phyloP scores from a whole-genome alignment of 2,113 vertebrate species.

The Arothron firmamentum region DNA sequence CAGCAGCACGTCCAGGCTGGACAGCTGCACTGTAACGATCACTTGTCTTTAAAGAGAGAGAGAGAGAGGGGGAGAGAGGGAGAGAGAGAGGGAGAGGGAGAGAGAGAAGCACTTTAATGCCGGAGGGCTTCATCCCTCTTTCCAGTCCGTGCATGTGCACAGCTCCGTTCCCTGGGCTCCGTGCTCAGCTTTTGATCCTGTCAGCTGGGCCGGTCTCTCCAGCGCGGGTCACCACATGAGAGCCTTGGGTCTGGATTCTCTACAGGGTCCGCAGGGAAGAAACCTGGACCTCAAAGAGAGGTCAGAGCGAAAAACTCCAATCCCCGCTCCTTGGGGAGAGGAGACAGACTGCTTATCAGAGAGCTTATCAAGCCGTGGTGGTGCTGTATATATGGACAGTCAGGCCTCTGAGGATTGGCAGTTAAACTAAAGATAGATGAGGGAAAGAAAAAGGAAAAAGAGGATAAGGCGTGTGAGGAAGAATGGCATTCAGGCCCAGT shows the following conservation, averaged over 20 bases:
- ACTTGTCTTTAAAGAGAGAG: neutral
- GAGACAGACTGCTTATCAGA: conserved; percentile 49
- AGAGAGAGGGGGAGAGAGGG: too few relatives aligned
- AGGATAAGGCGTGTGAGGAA: conserved; percentile 7
- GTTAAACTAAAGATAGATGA: conserved; percentile 44
- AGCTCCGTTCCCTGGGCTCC: conserved; percentile 42
- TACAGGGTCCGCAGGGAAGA: conserved; percentile 54
- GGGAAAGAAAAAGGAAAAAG: conserved; percentile 10
- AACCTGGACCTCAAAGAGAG: conserved; percentile 59
- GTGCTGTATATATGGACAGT: conserved; percentile 58
- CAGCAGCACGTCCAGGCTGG: neutral
- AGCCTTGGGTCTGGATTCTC: conserved; percentile 47
- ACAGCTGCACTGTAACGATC: too few relatives aligned
- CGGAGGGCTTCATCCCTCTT: conserved; percentile 28
- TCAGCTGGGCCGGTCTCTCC: conserved; percentile 47
- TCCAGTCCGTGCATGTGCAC: conserved; percentile 43
- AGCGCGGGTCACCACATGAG: conserved; percentile 51
- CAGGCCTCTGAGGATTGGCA: conserved; percentile 50
- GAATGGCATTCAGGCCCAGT: conserved; percentile 21
- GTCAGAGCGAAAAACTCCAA: conserved; percentile 50
- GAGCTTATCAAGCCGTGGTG: conserved; percentile 46
- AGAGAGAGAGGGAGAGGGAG: conserved; percentile 4
- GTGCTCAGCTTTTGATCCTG: conserved; percentile 55
- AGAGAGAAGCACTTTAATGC: conserved; percentile 16
- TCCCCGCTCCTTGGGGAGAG: conserved; percentile 38